Evolutionary conservation across 2,113 vertebrate species (phyloP).

Genomic region (Euleptes europaea): DNA sequence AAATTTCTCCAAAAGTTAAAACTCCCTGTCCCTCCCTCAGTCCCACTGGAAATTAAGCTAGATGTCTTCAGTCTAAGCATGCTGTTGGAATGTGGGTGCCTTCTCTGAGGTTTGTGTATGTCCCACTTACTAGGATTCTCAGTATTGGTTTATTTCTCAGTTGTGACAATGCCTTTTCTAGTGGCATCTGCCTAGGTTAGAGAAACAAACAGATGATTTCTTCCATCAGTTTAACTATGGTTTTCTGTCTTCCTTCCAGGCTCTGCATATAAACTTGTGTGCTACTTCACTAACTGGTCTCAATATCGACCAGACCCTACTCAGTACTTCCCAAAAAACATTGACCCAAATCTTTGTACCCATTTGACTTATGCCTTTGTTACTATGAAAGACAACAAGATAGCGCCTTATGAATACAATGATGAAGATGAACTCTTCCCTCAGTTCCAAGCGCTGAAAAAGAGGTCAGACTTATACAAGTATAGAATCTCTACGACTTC

Average conservation of each 20-base stretch:
- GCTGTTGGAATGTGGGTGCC: too few species aligned
- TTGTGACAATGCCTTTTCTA: too few species aligned
- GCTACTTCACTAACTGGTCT: slow-evolving; percentile 19
- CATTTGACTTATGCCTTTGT: slow-evolving; percentile 75
- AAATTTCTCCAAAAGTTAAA: not conserved
- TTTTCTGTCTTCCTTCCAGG: not conserved
- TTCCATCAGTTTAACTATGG: not conserved
- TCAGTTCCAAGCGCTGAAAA: slow-evolving; percentile 70
- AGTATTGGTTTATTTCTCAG: too few species aligned
- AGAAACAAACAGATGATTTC: not conserved
- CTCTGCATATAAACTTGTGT: slow-evolving; percentile 4
- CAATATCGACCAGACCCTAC: slow-evolving; percentile 50
- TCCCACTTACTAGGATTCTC: too few species aligned
- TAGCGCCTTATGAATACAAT: slow-evolving; percentile 73
- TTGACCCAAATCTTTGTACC: slow-evolving; percentile 81
- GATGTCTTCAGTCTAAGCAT: too few species aligned
- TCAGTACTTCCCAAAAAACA: slow-evolving; percentile 70
- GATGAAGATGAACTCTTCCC: slow-evolving; percentile 66
- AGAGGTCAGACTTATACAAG: slow-evolving; percentile 62
- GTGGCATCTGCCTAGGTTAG: too few species aligned
- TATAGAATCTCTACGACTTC: not conserved
- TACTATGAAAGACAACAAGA: slow-evolving; percentile 72
- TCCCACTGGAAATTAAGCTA: too few species aligned
- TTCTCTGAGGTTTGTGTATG: too few species aligned
- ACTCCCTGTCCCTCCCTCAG: too few species aligned